phyloP scores from a whole-genome alignment of 2,113 vertebrate species.

The Lepus americanus region DNA sequence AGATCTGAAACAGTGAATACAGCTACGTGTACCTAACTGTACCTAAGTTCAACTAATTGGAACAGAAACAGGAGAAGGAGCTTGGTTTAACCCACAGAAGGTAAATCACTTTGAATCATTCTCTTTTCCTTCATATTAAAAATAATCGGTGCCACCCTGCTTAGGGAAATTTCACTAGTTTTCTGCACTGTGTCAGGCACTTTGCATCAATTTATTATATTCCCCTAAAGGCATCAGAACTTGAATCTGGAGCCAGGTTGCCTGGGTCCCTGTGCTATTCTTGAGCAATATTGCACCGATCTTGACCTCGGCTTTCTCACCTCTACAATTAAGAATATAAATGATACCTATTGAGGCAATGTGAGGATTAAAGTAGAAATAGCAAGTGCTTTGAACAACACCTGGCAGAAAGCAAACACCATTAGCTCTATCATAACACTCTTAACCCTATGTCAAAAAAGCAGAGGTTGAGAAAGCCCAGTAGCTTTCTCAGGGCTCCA shows the following conservation, averaged over 20 bases:
- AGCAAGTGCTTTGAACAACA: not conserved
- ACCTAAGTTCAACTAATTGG: not conserved
- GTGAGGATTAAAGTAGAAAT: not conserved
- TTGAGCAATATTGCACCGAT: not conserved
- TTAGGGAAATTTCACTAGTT: not conserved
- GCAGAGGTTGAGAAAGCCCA: not conserved
- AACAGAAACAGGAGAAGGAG: not conserved
- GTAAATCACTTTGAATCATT: not conserved
- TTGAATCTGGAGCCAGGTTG: not conserved
- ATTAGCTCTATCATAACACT: no score
- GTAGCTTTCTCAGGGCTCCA: not conserved
- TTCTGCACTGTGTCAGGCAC: not conserved
- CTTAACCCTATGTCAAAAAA: not conserved
- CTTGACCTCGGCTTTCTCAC: conserved; percentile 1
- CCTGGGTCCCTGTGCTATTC: not conserved
- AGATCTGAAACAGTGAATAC: not conserved
- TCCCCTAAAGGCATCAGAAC: not conserved
- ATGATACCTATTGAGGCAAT: not conserved
- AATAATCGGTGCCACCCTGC: not conserved
- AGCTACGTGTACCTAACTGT: not conserved
- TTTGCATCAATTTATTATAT: not conserved
- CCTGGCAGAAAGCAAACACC: not conserved
- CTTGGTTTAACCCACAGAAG: not conserved
- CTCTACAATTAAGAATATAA: not conserved
- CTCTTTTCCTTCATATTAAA: not conserved